These are phyloP conservation scores for Seira musarum DNA, from an alignment of 2,888 invertebrate species.

Conservation along the genomic window DNA sequence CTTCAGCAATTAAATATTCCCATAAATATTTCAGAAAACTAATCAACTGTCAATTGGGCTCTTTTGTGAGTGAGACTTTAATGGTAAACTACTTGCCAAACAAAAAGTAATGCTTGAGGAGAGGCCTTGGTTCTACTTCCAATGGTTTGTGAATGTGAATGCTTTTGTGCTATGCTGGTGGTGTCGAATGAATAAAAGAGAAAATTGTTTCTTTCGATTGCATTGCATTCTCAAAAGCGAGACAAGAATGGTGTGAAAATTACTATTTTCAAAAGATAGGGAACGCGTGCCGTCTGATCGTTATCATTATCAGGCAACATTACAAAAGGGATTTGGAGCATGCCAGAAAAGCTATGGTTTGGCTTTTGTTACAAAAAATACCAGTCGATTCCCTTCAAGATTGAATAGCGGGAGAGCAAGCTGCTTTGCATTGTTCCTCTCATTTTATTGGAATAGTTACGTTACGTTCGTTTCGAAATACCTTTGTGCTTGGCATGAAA, in stretches of 20 bases:
- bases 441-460: conserved; percentile 7
- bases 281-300: conserved; percentile 31
- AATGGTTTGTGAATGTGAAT: too few relatives aligned
- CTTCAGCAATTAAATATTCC: conserved; percentile 68
- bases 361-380: not conserved
- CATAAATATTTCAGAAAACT: conserved; percentile 70
- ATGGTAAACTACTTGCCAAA: conserved; percentile 43
- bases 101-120: not conserved
- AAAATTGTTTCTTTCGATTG: not conserved
- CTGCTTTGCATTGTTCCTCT: not conserved
- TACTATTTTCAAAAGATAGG: conserved; percentile 10
- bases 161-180: conserved; percentile 28
- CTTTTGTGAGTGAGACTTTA: conserved; percentile 52
- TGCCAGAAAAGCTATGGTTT: conserved; percentile 1
- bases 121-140: too few relatives aligned
- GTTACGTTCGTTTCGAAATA: not conserved
- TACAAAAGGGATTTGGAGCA: not conserved
- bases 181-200: conserved; percentile 56
- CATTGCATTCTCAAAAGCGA: not conserved
- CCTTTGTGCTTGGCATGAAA: too few relatives aligned
- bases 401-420: not conserved
- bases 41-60: conserved; percentile 70
- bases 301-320: conserved; percentile 16
- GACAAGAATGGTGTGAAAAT: not conserved
- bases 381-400: conserved; percentile 1